Evolutionary conservation across 2,888 invertebrate species (phyloP), one percentile per base, ranked within the genome.

Genomic region (Cyclophora punctaria): DNA sequence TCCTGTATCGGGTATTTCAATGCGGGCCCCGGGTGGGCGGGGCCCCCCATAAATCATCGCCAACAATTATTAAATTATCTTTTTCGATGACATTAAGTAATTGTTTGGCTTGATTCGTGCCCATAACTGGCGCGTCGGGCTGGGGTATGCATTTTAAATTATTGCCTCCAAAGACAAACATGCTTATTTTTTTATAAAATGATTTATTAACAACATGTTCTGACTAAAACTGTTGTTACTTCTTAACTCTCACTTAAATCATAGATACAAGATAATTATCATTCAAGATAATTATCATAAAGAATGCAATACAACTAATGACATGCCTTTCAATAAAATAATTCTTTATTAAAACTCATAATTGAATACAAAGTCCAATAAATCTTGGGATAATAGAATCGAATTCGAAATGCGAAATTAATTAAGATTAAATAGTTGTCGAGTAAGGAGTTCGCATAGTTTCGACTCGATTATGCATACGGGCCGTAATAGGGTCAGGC

Each of bases 21-120:
- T 82, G 78, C 69, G 63, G 67, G 60, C 84, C 80, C 87, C 80
- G 85, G 87, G 83, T 86, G 87, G 82, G 85, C 77, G 53, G 59
- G 81, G 71, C 81, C 83, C 74, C 67, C 75, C 73, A 75, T 88
- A 84, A 78, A 86, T 88, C 87, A 86, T 84, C 67, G 68, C 52
- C 63, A 78, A 86, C 86, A 88, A 88, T 88, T 87, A 88, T 87
- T 88, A 85, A 87, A 87, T 87, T 87, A 87, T 87, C 80, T 86
- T 85, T 84, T 83, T 82, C 76, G 84, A 80, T 83, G 88, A 87
- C 86, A 82, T 86, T 87, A 88, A 88, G 88, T 88, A 87, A 88
- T 88, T 88, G 88, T 87, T 85, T 82, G 66, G 67, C 69, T 71
- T 70, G 69, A 77, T 54, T 64, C 66, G 66, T 55, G 75, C 66